Base-by-base conservation (phyloP, 2,797 vertebrate species). In the Anguilla obscura region DNA sequence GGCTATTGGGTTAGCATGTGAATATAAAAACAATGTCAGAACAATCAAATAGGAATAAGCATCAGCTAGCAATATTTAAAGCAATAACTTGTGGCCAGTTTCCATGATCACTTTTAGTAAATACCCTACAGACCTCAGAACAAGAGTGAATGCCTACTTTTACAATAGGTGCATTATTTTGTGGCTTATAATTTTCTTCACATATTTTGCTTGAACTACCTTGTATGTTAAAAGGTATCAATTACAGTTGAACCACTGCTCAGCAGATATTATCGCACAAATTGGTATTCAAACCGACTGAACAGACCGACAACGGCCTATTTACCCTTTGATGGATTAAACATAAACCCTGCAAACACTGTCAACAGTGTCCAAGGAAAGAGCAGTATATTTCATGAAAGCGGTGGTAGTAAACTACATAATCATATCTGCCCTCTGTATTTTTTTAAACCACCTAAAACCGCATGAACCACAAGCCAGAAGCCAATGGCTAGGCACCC, bases 1-100 rank as follows among this genome's bases (percentile, higher is more conserved):
- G 56, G 14, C 56, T 60, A 60, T 60, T 21, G 16, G 56, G 56
- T 60, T 60, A 56, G 56, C 14, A 21, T 14, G 12, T 60, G 56
- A 60, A 60, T 60, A 21, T 16, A 60, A 60, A 60, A 60, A 16
- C 4, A 21, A 60, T 60, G 56, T 21, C 56, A 60, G 14, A 60
- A 60, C 56, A 16, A 60, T 60, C 56, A 60, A 60, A 60, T 14
- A 52, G 45, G 63, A 54, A 84, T 10, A 27, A 45, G 86, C 30
- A 85, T 30, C 63, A 66, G 80, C 33, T 82, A 24, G 86, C 86
- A 86, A n/a, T 5, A 52, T 33, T 50, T 71, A n/a, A 88, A 74
- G 74, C 58, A 69, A 27, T 21, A 30, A 71, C 66, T 18, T 69
- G 54, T 45, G 21, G 21, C 33, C 0, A 40, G 10, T 33, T 3